These are phyloP conservation scores for Graptemys geographica DNA, from an alignment of 2,797 vertebrate species.

Conservation along the genomic window DNA sequence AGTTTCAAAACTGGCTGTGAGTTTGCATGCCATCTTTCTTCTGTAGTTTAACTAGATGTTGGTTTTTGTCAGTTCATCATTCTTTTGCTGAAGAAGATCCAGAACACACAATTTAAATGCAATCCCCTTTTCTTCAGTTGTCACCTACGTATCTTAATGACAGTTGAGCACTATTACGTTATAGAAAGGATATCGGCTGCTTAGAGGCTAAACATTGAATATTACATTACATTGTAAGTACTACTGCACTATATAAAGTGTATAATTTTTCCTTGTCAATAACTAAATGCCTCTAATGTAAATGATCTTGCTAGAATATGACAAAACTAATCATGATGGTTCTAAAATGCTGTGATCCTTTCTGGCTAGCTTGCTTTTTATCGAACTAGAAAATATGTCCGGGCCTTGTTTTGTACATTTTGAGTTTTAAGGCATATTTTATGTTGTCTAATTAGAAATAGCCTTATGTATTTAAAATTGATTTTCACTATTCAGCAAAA, in stretches of 20 bases:
- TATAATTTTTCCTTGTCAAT: background rate
- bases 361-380: background rate
- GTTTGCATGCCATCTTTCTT: too few relatives aligned
- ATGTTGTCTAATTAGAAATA: background rate
- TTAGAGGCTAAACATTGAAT: background rate
- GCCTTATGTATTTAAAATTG: background rate
- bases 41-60: too few relatives aligned
- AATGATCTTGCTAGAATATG: background rate
- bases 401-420: background rate
- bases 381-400: background rate
- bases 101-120: too few relatives aligned
- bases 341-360: background rate
- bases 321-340: background rate
- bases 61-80: too few relatives aligned
- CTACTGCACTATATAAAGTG: background rate
- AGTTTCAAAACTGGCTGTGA: too few relatives aligned
- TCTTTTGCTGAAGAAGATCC: too few relatives aligned
- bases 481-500: background rate
- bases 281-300: background rate
- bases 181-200: background rate
- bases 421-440: background rate
- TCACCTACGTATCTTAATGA: background rate
- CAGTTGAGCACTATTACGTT: background rate
- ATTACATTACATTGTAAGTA: background rate
- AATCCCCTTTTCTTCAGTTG: too few relatives aligned